Conservation (phyloP, 2,888 invertebrate genomes). For the Dasysyrphus tricinctus region DNA sequence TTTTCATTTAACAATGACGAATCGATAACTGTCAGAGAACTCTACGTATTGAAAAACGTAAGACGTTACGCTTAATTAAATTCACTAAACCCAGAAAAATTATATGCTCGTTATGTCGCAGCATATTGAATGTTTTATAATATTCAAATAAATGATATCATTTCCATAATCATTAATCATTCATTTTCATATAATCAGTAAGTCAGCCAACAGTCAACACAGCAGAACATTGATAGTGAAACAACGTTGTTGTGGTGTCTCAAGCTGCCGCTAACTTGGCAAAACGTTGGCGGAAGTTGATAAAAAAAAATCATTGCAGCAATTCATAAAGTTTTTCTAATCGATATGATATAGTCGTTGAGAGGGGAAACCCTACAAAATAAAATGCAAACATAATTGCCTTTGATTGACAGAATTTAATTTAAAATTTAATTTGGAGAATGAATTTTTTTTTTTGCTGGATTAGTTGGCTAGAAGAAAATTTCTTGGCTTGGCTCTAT, state of each 20-base stretch:
- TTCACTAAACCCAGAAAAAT: slow-evolving; percentile 14
- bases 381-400: slow-evolving; percentile 14
- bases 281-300: slow-evolving; percentile 26
- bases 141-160: not conserved
- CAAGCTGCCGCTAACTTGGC: not conserved
- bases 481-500: slow-evolving; percentile 2
- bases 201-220: not conserved
- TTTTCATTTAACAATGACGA: slow-evolving; percentile 1
- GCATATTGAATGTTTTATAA: not conserved
- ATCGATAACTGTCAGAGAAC: slow-evolving; percentile 5
- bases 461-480: not conserved
- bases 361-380: slow-evolving; percentile 2
- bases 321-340: not conserved
- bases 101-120: slow-evolving; percentile 13
- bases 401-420: slow-evolving; percentile 17
- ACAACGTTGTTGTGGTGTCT: not conserved
- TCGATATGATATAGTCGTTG: slow-evolving; percentile 13
- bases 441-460: not conserved
- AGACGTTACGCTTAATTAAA: slow-evolving; percentile 17
- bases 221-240: not conserved
- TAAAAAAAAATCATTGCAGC: not conserved
- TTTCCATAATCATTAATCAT: slow-evolving; percentile 19
- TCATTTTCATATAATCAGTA: not conserved
- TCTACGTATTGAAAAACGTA: not conserved
- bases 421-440: slow-evolving; percentile 24